Evolutionary conservation across 2,888 invertebrate genomes (phyloP).

Genomic region (Fissipunctia ypsillon): DNA sequence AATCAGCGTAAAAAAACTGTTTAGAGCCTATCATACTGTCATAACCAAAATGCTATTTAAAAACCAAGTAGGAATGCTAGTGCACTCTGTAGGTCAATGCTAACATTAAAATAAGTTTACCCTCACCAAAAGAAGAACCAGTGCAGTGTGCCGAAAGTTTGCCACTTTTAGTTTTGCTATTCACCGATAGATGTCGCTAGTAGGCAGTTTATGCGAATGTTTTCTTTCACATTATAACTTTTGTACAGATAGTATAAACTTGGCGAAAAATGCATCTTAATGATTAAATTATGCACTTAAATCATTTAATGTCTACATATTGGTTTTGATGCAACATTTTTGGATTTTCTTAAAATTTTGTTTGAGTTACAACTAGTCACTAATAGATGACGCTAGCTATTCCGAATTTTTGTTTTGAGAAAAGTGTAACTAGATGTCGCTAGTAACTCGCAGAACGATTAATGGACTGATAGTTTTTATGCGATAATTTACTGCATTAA

Average conservation of each 20-base stretch:
- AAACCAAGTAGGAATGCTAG: conserved; percentile 18
- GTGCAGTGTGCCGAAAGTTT: neutral
- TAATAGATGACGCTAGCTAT: conserved; percentile 73
- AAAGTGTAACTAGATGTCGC: conserved; percentile 46
- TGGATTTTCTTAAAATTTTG: neutral
- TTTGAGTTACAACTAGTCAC: conserved; percentile 56
- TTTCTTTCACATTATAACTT: neutral
- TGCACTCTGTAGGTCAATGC: conserved; percentile 59
- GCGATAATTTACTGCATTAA: too few species aligned
- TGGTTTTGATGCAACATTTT: too few species aligned
- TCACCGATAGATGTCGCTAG: conserved; percentile 71
- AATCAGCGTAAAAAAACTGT: neutral
- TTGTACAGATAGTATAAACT: too few species aligned
- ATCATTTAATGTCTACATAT: too few species aligned
- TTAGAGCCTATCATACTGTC: neutral
- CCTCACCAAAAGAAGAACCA: neutral
- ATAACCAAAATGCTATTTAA: neutral
- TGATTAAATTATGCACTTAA: too few species aligned
- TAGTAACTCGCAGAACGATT: neutral
- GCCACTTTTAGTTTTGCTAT: conserved; percentile 65
- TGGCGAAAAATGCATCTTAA: too few species aligned
- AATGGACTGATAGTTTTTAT: neutral
- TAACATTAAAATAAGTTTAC: conserved; percentile 38
- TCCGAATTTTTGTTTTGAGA: neutral
- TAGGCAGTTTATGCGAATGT: too few species aligned